Evolutionary conservation across 2,113 vertebrate genomes (phyloP), one percentile per base, ranked within the genome.

Genomic region (Dipodomys spectabilis): DNA sequence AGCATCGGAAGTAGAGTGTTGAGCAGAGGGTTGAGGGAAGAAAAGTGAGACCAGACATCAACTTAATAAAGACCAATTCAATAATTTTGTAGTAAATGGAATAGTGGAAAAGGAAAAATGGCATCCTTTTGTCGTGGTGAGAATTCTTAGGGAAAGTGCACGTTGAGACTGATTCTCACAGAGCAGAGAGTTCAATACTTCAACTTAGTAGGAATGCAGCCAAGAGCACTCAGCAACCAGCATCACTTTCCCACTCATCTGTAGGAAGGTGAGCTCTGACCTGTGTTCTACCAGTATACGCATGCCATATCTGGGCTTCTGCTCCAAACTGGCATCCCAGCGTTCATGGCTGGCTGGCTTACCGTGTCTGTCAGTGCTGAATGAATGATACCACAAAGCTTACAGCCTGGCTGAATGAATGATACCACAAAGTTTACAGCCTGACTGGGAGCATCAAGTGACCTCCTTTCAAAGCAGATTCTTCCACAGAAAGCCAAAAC

Each of bases 391-490:
- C 7, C 44, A 10, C 30, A 32, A 57, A 82, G 86, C 65, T 11
- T 1, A 30, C 82, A 65, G 44, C 83, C 35, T 60, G 30, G 67
- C 62, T 75, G 35, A 60, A 30, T 44, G 72, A 75, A 57, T 60
- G 15, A 7, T 1, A 3, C 7, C 44, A 10, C 30, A 32, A 57
- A 82, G 86, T 62, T 11, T 1, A 30, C 57, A 49, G 13, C 15
- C 20, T 27, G 68, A 64, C 72, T 0, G 0, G 30, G 32, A 32
- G 62, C 39, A 19, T 30, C 13, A 45, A 30, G 27, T 6, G 0
- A 25, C 32, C 12, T 57, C n/a, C 39, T 78, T 93, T 92, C 39
- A 45, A 75, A 93, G 60, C 45, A 73, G 81, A 82, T 90, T 92
- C 77, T 90, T 85, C 72, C 27, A 19, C 81, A 60, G 49, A 72